Base-by-base conservation (phyloP, 1,140 invertebrate genomes). In the Pogonus chalceus region DNA sequence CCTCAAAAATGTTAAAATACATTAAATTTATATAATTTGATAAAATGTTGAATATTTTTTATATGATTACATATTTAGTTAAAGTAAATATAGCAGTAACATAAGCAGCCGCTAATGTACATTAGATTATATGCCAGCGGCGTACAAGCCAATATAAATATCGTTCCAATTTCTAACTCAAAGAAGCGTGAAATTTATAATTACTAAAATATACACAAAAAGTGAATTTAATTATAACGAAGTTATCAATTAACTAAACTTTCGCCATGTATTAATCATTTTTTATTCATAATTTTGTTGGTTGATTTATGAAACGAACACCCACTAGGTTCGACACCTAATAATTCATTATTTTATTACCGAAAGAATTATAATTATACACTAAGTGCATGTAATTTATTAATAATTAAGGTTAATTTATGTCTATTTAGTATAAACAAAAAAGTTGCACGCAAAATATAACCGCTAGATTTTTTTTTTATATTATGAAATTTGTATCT, bases 131-230 rank as follows among this genome's bases (percentile, higher is more conserved):
- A 43, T 43, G 18, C 7, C 18, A 12, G 18, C 18, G 14, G 37
- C 37, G 4, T 16, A 12, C 18, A 18, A 9, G 9, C 18, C 9
- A 43, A 43, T 16, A 18, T 16, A 43, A 43, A 43, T 43, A 43
- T 43, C 37, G 37, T 18, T 43, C 37, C 18, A 43, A 43, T 43
- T 43, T 18, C 18, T 16, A 12, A 43, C 18, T 9, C 37, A 43
- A 9, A 43, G 37, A 43, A 43, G 37, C 37, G 37, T 43, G 37
- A 43, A 43, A 43, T 43, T 43, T 18, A 18, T 43, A 43, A 43
- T 43, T 43, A 18, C 37, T 43, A 43, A 43, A 43, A 43, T 43
- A 18, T 43, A 18, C 9, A 3, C 9, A 43, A 43, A 43, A 43
- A 43, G 37, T 43, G 37, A 43, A 43, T 43, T 43, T 43, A 43